Conservation (phyloP, 1,140 invertebrate genomes). For the Eriosoma lanigerum region DNA sequence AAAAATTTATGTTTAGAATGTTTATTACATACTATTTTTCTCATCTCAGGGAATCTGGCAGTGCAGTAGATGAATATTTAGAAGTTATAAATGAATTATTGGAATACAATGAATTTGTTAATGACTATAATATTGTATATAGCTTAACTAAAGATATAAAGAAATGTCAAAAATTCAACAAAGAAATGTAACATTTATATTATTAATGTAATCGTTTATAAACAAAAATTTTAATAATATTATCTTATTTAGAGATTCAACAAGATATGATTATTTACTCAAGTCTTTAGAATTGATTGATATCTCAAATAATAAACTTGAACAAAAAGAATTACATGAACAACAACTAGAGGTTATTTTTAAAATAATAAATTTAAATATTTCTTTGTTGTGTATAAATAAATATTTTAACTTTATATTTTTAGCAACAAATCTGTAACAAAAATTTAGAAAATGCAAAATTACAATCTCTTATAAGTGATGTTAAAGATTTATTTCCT, state of each 20-base stretch:
- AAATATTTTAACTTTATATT: constrained; percentile 12
- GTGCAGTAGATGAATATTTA: constrained; percentile 21
- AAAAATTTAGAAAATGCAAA: constrained; percentile 40
- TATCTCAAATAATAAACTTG: neutral
- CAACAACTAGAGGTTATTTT: constrained; percentile 10
- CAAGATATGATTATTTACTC: constrained; percentile 32
- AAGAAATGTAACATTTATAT: constrained; percentile 3
- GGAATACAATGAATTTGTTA: constrained; percentile 27
- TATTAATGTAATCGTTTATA: neutral
- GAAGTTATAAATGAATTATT: constrained; percentile 27
- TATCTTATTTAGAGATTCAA: constrained; percentile 12
- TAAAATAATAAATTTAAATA: neutral
- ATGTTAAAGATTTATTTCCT: constrained; percentile 45
- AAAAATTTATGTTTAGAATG: too few species aligned
- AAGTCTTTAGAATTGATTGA: constrained; percentile 33
- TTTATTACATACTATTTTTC: too few species aligned
- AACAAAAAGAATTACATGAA: constrained; percentile 22
- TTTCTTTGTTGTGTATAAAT: neutral
- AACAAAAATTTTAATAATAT: neutral
- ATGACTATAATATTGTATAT: constrained; percentile 25
- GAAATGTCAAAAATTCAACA: neutral
- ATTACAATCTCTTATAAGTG: constrained; percentile 29
- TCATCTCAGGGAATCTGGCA: neutral
- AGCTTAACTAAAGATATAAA: constrained; percentile 26
- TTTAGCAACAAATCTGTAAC: constrained; percentile 6